Conservation (phyloP, 2,797 vertebrate species). For the Chelon auratus region DNA sequence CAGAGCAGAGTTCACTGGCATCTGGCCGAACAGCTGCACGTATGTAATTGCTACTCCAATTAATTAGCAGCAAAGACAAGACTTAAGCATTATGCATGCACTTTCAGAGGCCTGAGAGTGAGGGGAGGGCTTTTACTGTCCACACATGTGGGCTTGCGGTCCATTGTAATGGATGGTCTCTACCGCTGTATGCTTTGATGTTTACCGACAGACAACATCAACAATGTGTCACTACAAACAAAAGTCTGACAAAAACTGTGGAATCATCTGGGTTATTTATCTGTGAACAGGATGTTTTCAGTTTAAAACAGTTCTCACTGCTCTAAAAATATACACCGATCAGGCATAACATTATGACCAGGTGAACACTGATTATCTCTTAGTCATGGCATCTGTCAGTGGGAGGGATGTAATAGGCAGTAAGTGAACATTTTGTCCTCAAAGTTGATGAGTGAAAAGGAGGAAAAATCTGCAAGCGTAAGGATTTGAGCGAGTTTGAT, state of each 20-base stretch:
- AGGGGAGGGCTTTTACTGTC: slow-evolving; percentile 49
- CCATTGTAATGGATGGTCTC: slow-evolving; percentile 17
- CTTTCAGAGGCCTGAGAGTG: slow-evolving; percentile 61
- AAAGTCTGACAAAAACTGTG: neutral
- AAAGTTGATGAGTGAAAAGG: no score
- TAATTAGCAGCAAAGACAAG: slow-evolving; percentile 78
- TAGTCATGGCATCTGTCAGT: no score
- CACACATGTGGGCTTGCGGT: slow-evolving; percentile 36
- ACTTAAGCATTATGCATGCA: slow-evolving; percentile 70
- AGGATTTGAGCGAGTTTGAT: no score
- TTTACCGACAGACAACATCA: slow-evolving; percentile 23
- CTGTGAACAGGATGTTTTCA: neutral
- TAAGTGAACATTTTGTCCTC: no score
- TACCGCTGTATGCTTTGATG: slow-evolving; percentile 17
- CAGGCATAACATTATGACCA: no score
- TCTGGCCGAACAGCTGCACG: slow-evolving; percentile 83
- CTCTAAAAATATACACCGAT: neutral
- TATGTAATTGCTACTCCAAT: slow-evolving; percentile 80
- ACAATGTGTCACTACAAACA: neutral
- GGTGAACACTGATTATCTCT: no score
- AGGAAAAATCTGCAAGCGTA: no score
- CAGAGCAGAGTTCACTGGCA: slow-evolving; percentile 78
- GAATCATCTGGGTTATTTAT: neutral
- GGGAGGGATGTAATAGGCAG: no score
- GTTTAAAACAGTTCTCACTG: neutral